Conservation (phyloP, 2,888 invertebrate genomes). For the Eupithecia abbreviata region DNA sequence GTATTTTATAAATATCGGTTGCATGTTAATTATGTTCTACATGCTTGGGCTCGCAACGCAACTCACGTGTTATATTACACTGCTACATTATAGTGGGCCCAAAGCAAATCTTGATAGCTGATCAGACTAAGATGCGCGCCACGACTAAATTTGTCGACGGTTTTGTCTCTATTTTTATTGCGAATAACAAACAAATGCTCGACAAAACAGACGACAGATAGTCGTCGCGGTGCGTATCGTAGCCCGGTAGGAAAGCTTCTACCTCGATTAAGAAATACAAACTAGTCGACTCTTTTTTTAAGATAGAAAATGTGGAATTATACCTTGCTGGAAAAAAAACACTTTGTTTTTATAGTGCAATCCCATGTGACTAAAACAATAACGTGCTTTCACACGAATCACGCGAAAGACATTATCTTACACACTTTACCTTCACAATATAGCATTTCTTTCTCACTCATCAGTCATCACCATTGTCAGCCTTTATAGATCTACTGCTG, state of each 20-base stretch:
- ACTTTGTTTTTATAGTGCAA: not conserved
- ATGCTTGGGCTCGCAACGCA: not conserved
- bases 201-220: too few relatives aligned
- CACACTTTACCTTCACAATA: not conserved
- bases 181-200: too few relatives aligned
- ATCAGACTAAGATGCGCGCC: too few relatives aligned
- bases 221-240: too few relatives aligned
- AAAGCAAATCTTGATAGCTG: too few relatives aligned
- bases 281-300: not conserved
- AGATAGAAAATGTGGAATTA: not conserved
- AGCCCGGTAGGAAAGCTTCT: not conserved
- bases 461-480: not conserved
- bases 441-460: not conserved
- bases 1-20: not conserved
- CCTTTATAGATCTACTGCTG: not conserved
- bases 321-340: not conserved
- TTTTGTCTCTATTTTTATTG: too few relatives aligned
- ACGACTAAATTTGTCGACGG: too few relatives aligned
- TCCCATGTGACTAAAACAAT: conserved; percentile 4
- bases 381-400: conserved; percentile 5
- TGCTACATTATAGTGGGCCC: not conserved
- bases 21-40: not conserved
- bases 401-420: not conserved
- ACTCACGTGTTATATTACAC: not conserved
- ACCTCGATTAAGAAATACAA: not conserved